Evolutionary conservation across 2,113 vertebrate genomes (phyloP), one percentile per base, ranked within the genome.

Genomic region (Oxyura jamaicensis): DNA sequence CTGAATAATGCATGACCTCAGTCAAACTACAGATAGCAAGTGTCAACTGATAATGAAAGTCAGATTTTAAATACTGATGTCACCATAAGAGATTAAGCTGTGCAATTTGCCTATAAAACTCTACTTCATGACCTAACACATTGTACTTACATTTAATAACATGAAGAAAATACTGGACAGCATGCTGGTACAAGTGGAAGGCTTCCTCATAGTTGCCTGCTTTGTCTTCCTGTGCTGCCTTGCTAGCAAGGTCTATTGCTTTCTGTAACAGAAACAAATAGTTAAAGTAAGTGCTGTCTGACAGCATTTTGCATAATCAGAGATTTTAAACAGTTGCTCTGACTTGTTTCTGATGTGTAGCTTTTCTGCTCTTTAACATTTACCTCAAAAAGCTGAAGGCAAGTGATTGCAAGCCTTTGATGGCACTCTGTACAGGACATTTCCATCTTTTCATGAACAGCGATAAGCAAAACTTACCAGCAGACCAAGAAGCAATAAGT

Each of bases 91-190:
- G 65, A 83, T 41, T 67, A 66, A 25, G 46, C 79, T 93, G 20
- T 17, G 42, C 28, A 88, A 80, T 80, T 39, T 68, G 50, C 42
- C 52, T 7, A 82, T 83, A 56, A 90, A 89, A 92, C 33, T 35
- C n/a, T 28, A 55, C 10, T 41, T 69, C 42, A 66, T 39, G 20
- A 82, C 5, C 48, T 83, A 68, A 22, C 18, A 5, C 21, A 11
- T 7, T 28, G 46, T 36, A 93, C 99, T 98, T 98, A 99, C 99
- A 99, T 98, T 99, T 99, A 86, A 99, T 48, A 72, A 99, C 98
- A 44, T 99, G 99, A 59, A 99, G 97, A 95, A 99, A 99, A 97
- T 99, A 99, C 96, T 99, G 99, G 83, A 99, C 99, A 62, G 99
- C 98, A 10, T 99, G 98, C 22, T 99, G 98, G 96, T 99, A 99